Evolutionary conservation across 2,113 vertebrate genomes (phyloP).

Genomic region (Copsychus sechellarum): DNA sequence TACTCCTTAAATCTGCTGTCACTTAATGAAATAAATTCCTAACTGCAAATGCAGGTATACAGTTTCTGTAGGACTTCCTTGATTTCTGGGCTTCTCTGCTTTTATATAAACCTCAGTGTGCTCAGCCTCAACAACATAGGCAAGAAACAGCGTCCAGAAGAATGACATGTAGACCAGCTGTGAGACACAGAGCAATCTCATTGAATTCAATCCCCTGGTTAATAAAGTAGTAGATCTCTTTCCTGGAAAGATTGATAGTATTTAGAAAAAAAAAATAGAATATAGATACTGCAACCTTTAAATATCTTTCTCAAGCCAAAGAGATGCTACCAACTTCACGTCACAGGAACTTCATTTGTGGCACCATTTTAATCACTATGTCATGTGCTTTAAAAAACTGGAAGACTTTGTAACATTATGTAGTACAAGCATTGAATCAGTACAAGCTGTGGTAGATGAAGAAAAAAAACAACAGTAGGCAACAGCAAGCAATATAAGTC

Average conservation of each 20-base stretch:
- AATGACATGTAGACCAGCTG: neutral
- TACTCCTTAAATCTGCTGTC: neutral
- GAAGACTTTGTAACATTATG: neutral
- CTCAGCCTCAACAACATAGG: neutral
- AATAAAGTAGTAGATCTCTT: neutral
- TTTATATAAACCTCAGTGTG: neutral
- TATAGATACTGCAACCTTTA: neutral
- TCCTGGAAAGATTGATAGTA: neutral
- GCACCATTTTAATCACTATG: neutral
- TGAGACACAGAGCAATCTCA: neutral
- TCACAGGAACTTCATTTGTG: neutral
- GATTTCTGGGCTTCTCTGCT: neutral
- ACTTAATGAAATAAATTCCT: neutral
- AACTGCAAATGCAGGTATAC: neutral
- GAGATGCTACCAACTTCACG: neutral
- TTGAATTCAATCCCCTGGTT: neutral
- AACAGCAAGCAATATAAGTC: fast-evolving
- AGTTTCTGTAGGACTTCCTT: neutral
- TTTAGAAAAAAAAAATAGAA: neutral
- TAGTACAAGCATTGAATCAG: neutral
- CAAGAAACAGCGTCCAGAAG: neutral
- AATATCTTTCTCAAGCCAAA: neutral
- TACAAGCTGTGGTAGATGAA: neutral
- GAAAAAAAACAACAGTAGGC: neutral
- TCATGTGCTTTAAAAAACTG: fast-evolving